Conservation (phyloP, 2,113 vertebrate species). For the Irena cyanogastra region DNA sequence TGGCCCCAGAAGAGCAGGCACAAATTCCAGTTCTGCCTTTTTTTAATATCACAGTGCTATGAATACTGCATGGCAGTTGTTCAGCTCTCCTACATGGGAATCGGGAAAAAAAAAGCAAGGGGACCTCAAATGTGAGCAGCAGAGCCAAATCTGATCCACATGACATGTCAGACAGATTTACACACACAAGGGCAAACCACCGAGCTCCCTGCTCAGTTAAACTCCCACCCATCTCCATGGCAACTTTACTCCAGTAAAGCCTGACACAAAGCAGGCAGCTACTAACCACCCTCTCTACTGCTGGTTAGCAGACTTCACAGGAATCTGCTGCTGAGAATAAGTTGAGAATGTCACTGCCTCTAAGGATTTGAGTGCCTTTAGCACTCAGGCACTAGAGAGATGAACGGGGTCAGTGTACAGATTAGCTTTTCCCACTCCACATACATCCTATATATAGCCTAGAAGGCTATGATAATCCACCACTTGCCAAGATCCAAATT, state of each 20-base stretch:
- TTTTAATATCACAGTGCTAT: neutral
- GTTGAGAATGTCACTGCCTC: neutral
- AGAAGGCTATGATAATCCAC: neutral
- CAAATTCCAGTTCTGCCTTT: neutral
- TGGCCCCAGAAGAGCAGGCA: neutral
- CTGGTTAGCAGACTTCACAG: neutral
- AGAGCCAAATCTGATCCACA: neutral
- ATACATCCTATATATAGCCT: too few species aligned
- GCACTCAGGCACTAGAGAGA: neutral
- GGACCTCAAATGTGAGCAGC: neutral
- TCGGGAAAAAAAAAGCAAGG: neutral
- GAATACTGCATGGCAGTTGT: neutral
- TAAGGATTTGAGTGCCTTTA: neutral
- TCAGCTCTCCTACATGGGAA: neutral
- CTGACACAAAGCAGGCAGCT: neutral
- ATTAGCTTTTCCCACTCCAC: neutral
- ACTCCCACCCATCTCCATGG: neutral
- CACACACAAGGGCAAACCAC: rapidly evolving
- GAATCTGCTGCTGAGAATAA: neutral
- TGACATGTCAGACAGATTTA: neutral
- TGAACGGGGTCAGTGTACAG: neutral
- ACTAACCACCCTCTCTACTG: neutral
- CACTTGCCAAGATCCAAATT: neutral
- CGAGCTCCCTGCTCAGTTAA: neutral
- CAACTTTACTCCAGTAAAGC: neutral